Percentiles rank a stretch among this genome's conserved stretches.
These are phyloP conservation scores for Endomychus coccineus DNA, from an alignment of 2,888 invertebrate species.

Conservation along the genomic window DNA sequence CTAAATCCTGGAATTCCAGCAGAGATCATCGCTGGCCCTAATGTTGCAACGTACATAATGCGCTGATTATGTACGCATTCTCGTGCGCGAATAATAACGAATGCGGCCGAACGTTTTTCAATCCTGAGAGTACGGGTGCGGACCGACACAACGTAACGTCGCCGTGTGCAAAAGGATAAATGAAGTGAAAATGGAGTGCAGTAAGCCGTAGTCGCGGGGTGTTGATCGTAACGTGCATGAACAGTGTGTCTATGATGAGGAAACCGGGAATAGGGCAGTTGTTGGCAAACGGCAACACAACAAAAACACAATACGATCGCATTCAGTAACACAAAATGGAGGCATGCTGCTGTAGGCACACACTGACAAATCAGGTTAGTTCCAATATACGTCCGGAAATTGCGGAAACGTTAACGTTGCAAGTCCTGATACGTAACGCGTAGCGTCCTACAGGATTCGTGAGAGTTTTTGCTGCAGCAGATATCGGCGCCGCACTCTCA, in stretches of 20 bases:
- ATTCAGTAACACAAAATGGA: constrained; percentile 31
- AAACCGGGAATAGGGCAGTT: constrained; percentile 21
- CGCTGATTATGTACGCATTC: constrained; percentile 26
- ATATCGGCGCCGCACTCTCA: too few relatives aligned
- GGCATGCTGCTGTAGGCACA: constrained; percentile 36
- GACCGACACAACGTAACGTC: constrained; percentile 33
- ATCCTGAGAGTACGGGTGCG: constrained; percentile 38
- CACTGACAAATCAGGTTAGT: constrained; percentile 41
- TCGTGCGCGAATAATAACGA: constrained; percentile 30
- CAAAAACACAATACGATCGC: constrained; percentile 18
- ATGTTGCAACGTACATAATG: too few relatives aligned
- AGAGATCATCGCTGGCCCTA: too few relatives aligned
- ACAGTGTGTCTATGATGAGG: constrained; percentile 6
- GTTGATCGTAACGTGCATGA: neutral
- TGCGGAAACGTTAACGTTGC: too few relatives aligned
- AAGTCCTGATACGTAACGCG: too few relatives aligned
- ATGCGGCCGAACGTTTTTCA: constrained; percentile 31
- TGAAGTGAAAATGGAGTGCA: constrained; percentile 30
- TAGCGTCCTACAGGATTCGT: too few relatives aligned
- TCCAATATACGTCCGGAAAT: too few relatives aligned
- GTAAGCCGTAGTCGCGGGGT: neutral
- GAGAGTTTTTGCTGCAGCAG: too few relatives aligned
- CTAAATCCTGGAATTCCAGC: too few relatives aligned
- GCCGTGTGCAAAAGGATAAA: constrained; percentile 19
- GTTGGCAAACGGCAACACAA: constrained; percentile 17